Base-by-base conservation (phyloP, 1,140 invertebrate genomes). In the Drosophila ficusphila region DNA sequence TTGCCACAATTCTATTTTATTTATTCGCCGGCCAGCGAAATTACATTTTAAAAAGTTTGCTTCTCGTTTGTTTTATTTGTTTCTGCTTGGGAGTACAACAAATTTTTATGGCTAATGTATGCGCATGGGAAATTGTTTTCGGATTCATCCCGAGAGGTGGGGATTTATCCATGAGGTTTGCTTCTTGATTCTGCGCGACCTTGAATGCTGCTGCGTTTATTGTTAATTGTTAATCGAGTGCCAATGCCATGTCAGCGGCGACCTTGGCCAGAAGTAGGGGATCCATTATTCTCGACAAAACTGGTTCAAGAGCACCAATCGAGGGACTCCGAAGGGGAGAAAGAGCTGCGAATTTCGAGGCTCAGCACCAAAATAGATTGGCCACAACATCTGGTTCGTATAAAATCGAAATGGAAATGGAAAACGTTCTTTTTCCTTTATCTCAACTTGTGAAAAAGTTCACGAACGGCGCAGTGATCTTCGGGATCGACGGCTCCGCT, bases 91-190 rank as follows among this genome's bases (percentile, higher is more conserved):
- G 41, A 42, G 46, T 52, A 52, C 42, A 64, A 57, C 76, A 60
- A 60, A 74, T 67, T 64, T 88, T 88, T 79, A 89, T 81, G 71
- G 70, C 77, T 75, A 89, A 89, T 90, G 79, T 89, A 89, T 89
- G 86, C 77, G 62, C 70, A 57, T 78, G 52, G 39, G 41, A 70
- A 68, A 88, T 88, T 77, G 82, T n/a, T n/a, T n/a, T n/a, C n/a
- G n/a, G n/a, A 86, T 88, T 72, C 39, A 44, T 18, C 21, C 46
- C 27, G n/a, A 9, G 25, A 12, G 23, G 5, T 27, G 11, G 27
- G n/a, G n/a, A 6, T n/a, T 14, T 19, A n/a, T 23, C n/a, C n/a
- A n/a, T n/a, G n/a, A n/a, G n/a, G n/a, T n/a, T 34, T 14, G 16
- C 25, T 6, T 41, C 23, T 61, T 18, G 41, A 41, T 47, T 61